A percentile compares a stretch with the other conserved stretches of the same genome.
These are phyloP conservation scores for Muricea muricata DNA, from an alignment of 92 coral and sea anemone genomes.

Conservation along the genomic window DNA sequence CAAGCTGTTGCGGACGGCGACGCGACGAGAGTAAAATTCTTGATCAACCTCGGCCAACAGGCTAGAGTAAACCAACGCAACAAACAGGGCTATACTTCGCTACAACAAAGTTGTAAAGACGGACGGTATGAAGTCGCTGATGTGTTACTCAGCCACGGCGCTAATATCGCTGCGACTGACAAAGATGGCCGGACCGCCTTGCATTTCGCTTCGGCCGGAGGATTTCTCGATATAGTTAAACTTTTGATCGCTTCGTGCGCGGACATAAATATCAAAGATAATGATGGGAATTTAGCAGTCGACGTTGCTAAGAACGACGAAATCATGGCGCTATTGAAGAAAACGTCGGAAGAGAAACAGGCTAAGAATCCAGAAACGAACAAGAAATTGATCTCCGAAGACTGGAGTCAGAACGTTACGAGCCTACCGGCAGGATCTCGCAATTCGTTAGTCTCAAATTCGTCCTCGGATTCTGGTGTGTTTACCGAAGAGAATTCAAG, in stretches of 20 bases:
- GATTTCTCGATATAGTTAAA: slow-evolving; percentile 81
- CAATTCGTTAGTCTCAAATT: slow-evolving; percentile 89
- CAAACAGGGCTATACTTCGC: slow-evolving; percentile 83
- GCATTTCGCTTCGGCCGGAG: slow-evolving; percentile 85
- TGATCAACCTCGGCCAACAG: slow-evolving; percentile 86
- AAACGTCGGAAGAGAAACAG: slow-evolving; percentile 83
- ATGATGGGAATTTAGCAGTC: slow-evolving; percentile 75
- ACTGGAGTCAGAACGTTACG: slow-evolving; percentile 63
- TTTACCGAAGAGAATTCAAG: slow-evolving; percentile 75
- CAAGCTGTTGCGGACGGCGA: slow-evolving; percentile 95
- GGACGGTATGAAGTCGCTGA: slow-evolving; percentile 85
- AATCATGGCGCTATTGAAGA: slow-evolving; percentile 78
- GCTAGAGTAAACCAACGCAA: slow-evolving; percentile 85
- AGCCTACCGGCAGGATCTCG: slow-evolving; percentile 76
- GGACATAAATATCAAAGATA: slow-evolving; percentile 83
- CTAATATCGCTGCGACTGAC: slow-evolving; percentile 80
- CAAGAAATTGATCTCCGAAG: slow-evolving; percentile 47
- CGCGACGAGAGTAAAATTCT: slow-evolving; percentile 89
- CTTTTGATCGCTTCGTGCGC: slow-evolving; percentile 91
- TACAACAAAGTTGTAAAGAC: slow-evolving; percentile 86
- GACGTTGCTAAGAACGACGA: slow-evolving; percentile 82
- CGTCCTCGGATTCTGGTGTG: slow-evolving; percentile 97
- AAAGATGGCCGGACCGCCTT: slow-evolving; percentile 82
- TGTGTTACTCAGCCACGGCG: slow-evolving; percentile 89
- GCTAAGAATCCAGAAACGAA: slow-evolving; percentile 67